Percentiles rank a stretch among this genome's conserved stretches.
These are phyloP conservation scores for Oceanites oceanicus DNA, from an alignment of 2,113 vertebrate genomes.

Conservation along the genomic window DNA sequence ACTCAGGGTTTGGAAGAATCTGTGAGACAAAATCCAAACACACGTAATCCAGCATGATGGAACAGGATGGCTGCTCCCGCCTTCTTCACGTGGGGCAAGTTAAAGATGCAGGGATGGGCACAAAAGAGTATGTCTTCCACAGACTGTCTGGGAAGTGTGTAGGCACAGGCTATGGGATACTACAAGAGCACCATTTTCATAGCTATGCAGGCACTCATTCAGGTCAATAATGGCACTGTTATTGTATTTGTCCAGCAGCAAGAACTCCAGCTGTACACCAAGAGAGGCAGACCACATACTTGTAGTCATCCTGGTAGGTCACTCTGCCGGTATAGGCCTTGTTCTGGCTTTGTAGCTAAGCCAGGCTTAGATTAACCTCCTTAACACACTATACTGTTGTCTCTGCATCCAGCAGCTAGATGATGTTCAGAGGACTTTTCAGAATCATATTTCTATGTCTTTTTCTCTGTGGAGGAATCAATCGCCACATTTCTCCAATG, in stretches of 20 bases:
- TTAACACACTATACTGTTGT: not conserved
- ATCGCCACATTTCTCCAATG: too few relatives aligned
- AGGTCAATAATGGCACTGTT: not conserved
- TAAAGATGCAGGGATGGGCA: not conserved
- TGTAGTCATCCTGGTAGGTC: not conserved
- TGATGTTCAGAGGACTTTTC: not conserved
- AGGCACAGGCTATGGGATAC: not conserved
- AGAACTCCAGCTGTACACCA: not conserved
- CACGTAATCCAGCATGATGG: not conserved
- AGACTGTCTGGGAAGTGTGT: not conserved
- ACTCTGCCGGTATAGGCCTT: not conserved
- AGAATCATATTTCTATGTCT: not conserved
- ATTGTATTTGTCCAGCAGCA: not conserved
- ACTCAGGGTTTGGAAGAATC: not conserved
- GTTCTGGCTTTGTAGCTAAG: not conserved
- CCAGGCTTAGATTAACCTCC: not conserved
- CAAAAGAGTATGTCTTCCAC: not conserved
- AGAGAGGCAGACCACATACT: not conserved
- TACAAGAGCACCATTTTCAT: not conserved
- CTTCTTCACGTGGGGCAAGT: not conserved
- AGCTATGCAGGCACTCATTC: not conserved
- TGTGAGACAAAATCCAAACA: not conserved
- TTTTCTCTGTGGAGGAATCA: too few relatives aligned
- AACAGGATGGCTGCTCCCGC: rapidly evolving
- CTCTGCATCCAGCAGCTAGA: not conserved